A percentile compares a stretch with the other conserved stretches of the same genome.
Conservation (phyloP, 2,113 vertebrate genomes). For the Brachypteracias leptosomus region DNA sequence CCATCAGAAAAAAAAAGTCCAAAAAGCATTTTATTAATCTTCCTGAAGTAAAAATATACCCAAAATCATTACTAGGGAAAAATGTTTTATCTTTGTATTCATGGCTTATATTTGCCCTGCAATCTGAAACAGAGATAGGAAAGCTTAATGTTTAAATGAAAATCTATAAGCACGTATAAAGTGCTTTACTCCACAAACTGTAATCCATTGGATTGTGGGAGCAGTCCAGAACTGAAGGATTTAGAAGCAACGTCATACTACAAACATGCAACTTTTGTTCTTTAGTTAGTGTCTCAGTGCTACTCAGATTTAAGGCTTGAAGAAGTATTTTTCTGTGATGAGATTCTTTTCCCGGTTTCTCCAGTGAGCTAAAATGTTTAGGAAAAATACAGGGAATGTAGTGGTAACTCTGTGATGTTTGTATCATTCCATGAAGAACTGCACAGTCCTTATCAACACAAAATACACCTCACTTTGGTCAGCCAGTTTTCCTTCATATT, state of each 20-base stretch:
- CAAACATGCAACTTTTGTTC: not conserved
- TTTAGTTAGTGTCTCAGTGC: not conserved
- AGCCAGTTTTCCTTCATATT: not conserved
- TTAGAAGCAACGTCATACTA: not conserved
- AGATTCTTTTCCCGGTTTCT: not conserved
- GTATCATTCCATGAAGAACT: not conserved
- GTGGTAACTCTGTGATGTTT: not conserved
- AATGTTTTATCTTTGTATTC: not conserved
- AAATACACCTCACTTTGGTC: not conserved
- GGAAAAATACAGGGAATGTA: not conserved
- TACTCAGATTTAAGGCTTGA: not conserved
- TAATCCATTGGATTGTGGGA: not conserved
- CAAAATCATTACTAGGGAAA: not conserved
- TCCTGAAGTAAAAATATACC: not conserved
- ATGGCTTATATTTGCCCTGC: not conserved
- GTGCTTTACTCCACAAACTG: not conserved
- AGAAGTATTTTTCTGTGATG: not conserved
- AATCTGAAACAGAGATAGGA: not conserved
- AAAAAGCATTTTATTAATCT: not conserved
- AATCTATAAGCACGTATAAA: not conserved
- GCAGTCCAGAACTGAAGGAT: not conserved
- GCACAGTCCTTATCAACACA: not conserved
- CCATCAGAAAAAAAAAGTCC: not conserved
- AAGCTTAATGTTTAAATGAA: not conserved
- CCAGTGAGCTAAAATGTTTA: not conserved